Percentiles rank a stretch among this genome's conserved stretches.
Evolutionary conservation across 92 coral and sea anemone species (phyloP).

Genomic region (Zoanthus gigantus): DNA sequence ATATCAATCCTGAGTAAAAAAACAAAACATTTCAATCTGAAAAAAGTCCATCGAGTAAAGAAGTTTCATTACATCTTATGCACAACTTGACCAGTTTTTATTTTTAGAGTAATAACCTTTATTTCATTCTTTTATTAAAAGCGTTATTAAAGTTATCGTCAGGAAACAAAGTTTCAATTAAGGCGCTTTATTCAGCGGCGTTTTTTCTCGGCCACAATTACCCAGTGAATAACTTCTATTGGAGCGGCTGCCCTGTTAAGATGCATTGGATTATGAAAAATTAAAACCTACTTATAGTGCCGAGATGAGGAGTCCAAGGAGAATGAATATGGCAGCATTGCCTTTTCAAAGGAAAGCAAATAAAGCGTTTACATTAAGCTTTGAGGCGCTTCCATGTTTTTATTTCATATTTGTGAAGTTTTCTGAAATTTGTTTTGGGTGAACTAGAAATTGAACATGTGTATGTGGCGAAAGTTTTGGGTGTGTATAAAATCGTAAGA

Average conservation of each 20-base stretch:
- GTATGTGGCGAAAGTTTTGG: constrained; percentile 26
- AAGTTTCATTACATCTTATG: constrained; percentile 28
- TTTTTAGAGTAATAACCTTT: constrained; percentile 77
- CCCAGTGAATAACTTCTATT: constrained; percentile 64
- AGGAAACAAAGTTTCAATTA: constrained; percentile 96
- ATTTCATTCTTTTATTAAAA: constrained; percentile 79
- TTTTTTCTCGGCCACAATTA: constrained; percentile 81
- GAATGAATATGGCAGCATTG: constrained; percentile 34
- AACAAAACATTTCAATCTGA: constrained; percentile 26
- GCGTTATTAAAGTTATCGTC: constrained; percentile 79
- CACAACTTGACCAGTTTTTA: constrained; percentile 66
- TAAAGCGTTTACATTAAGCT: constrained; percentile 39
- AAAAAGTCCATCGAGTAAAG: background rate
- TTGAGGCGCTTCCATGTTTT: constrained; percentile 23
- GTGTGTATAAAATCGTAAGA: constrained; percentile 19
- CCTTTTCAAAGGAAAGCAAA: constrained; percentile 40
- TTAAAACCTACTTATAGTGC: constrained; percentile 73
- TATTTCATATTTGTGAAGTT: constrained; percentile 31
- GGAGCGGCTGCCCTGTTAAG: constrained; percentile 82
- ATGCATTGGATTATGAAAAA: constrained; percentile 74
- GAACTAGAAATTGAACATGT: background rate
- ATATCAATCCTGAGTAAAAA: constrained; percentile 14
- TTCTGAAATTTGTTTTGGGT: background rate
- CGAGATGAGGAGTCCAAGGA: constrained; percentile 53
- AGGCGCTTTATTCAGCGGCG: constrained; percentile 74